A percentile compares a stretch with the other conserved stretches of the same genome.
These are phyloP conservation scores for Rhagium mordax DNA, from an alignment of 2,888 invertebrate species.

Conservation along the genomic window DNA sequence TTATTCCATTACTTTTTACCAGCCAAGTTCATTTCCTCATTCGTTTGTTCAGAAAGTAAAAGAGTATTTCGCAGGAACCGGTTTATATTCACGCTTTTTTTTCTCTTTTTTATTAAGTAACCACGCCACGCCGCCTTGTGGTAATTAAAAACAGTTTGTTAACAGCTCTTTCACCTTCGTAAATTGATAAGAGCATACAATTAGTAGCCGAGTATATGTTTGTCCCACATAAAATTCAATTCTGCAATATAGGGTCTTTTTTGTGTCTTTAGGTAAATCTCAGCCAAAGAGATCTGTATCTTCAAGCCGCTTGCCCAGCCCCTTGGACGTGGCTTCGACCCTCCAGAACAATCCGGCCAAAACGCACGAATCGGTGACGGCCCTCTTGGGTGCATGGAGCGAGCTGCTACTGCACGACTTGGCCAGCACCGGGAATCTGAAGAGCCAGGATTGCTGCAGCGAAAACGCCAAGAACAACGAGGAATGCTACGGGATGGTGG, in stretches of 20 bases:
- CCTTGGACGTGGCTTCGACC: constrained; percentile 74
- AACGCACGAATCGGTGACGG: constrained; percentile 83
- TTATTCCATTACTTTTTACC: constrained; percentile 14
- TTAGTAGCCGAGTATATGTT: not conserved
- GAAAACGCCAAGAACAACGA: constrained; percentile 68
- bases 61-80: constrained; percentile 2
- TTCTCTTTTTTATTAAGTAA: constrained; percentile 6
- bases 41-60: constrained; percentile 40
- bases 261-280: constrained; percentile 70
- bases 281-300: constrained; percentile 72
- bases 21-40: constrained; percentile 38
- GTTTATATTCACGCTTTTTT: not conserved
- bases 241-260: too few relatives aligned
- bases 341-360: constrained; percentile 73
- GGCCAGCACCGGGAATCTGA: constrained; percentile 77
- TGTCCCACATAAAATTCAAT: too few relatives aligned
- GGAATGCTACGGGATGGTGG: constrained; percentile 73
- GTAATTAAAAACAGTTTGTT: not conserved
- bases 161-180: not conserved
- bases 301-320: constrained; percentile 76
- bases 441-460: constrained; percentile 71
- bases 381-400: constrained; percentile 86
- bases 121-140: not conserved
- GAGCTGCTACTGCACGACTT: constrained; percentile 83
- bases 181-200: not conserved